Base-by-base conservation (phyloP, 2,797 vertebrate genomes). In the Artibeus lituratus region DNA sequence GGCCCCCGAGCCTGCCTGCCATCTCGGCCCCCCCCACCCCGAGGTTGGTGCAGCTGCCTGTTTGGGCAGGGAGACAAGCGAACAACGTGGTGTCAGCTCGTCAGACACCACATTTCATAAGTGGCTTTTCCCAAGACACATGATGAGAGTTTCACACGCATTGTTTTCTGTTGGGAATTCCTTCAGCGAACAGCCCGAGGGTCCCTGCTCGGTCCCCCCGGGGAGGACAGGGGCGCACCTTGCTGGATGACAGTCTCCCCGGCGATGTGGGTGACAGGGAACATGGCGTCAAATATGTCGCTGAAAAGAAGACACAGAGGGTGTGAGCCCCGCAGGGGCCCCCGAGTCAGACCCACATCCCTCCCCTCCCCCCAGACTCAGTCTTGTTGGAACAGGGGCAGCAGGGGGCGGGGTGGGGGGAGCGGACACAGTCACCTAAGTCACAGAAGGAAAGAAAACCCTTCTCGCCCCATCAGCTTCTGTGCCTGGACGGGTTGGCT, bases 231-330 rank as follows among this genome's bases (percentile, higher is more conserved):
- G 44, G 14, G 80, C 82, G 1, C 98, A 99, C 99, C 99, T 99
- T 99, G 99, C 91, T 99, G 99, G 97, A 99, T 99, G 91, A 99
- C 99, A 0, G 99, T 99, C 98, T 99, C 99, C 94, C 99, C 99
- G 12, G 99, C 99, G 7, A 99, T 99, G 98, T 99, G 99, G 26
- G 99, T 99, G 95, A 99, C 99, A 0, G 99, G 99, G 90, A 99
- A 99, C 99, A 99, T 99, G 97, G 99, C 99, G 78, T 99, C 99
- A 29, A 99, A 99, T 98, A 99, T 99, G 98, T 99, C 99, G 97
- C 99, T 99, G 98, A 95, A 97, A 93, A 98, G 84, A 98, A 96
- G 94, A 51, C 90, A n/a, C 14, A 42, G 22, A 0, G 3, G 0
- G 0, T 82, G 70, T 21, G n/a, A 11, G 3, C 11, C 67, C 35